Evolutionary conservation across 2,888 invertebrate genomes (phyloP).

Genomic region (Digitonthophagus gazella): DNA sequence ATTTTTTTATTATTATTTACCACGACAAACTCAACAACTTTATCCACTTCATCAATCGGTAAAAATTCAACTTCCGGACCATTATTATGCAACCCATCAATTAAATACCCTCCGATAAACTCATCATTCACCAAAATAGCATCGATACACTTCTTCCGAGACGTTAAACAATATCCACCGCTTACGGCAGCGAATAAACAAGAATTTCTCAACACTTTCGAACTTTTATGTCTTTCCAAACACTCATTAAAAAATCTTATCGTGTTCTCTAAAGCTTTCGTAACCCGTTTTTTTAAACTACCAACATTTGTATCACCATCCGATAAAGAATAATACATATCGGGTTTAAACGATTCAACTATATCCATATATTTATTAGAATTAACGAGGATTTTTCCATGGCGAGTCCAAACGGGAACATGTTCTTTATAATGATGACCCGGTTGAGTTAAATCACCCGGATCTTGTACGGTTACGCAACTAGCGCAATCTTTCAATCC

Average conservation of each 20-base stretch:
- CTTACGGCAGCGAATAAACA: conserved; percentile 67
- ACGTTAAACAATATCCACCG: conserved; percentile 69
- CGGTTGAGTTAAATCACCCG: conserved; percentile 61
- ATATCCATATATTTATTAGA: conserved; percentile 71
- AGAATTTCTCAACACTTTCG: conserved; percentile 54
- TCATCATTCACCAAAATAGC: conserved; percentile 56
- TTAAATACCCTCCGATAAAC: conserved; percentile 69
- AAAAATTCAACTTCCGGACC: conserved; percentile 61
- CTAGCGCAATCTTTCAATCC: conserved; percentile 56
- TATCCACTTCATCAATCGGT: conserved; percentile 55
- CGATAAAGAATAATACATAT: conserved; percentile 76
- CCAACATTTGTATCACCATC: conserved; percentile 71
- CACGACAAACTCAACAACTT: conserved; percentile 62
- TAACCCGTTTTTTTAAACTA: conserved; percentile 68
- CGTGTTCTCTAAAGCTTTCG: conserved; percentile 71
- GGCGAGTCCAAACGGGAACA: conserved; percentile 75
- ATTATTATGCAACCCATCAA: conserved; percentile 80
- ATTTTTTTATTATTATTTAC: conserved; percentile 50
- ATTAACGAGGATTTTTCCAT: conserved; percentile 69
- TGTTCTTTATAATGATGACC: conserved; percentile 71
- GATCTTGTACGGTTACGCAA: conserved; percentile 65
- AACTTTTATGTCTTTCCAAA: conserved; percentile 60
- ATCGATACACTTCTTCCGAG: conserved; percentile 64
- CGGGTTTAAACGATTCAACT: conserved; percentile 75
- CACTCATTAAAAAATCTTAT: conserved; percentile 67